These are phyloP conservation scores for Gymnocephalus cernua DNA, from an alignment of 2,113 vertebrate genomes.

Conservation along the genomic window DNA sequence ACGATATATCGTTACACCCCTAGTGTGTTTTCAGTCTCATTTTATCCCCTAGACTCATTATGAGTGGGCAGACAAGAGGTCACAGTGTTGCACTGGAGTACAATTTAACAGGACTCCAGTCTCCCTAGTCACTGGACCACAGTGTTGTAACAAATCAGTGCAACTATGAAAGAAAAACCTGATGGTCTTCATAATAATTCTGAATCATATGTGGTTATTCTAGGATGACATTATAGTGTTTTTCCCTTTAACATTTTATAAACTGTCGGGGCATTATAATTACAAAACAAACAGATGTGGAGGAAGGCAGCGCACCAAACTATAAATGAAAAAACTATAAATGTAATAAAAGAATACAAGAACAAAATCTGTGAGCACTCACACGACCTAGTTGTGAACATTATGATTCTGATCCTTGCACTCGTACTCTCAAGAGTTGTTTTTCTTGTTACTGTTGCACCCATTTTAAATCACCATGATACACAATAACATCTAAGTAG, in stretches of 20 bases:
- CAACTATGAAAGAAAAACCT: background rate
- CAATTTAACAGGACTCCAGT: background rate
- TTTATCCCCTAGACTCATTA: conserved; percentile 27
- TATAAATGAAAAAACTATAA: background rate
- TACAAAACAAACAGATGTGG: background rate
- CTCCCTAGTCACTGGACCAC: conserved; percentile 26
- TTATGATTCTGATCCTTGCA: background rate
- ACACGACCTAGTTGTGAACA: background rate
- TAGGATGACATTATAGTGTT: background rate
- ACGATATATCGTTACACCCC: no score
- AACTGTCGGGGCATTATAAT: background rate
- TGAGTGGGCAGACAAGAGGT: background rate
- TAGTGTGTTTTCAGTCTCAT: conserved; percentile 43
- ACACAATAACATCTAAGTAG: background rate
- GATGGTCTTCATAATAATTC: background rate
- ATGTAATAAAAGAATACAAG: background rate
- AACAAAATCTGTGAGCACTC: background rate
- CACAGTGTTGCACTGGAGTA: conserved; percentile 18
- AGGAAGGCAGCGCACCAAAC: background rate
- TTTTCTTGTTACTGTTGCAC: no score
- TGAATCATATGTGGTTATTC: background rate
- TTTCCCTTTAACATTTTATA: background rate
- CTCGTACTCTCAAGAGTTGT: background rate
- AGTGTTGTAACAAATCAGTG: background rate
- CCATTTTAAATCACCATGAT: background rate